Conservation (phyloP, 2,888 invertebrate species). For the Galerucella nymphaeae region DNA sequence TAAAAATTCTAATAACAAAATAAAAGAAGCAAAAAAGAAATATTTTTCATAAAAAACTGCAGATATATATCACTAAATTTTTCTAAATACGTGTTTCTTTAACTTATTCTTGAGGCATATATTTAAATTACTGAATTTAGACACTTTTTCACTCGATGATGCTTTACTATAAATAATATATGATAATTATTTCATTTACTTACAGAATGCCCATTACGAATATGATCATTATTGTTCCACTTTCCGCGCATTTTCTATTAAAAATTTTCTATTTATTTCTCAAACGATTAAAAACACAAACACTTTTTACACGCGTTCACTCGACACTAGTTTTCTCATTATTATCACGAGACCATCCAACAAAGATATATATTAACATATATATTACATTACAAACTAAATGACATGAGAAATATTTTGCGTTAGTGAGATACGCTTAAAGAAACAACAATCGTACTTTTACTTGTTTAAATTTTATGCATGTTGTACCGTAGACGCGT, state of each 20-base stretch:
- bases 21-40: too few relatives aligned
- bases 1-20: too few relatives aligned
- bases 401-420: slow-evolving; percentile 24
- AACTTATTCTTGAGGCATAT: too few relatives aligned
- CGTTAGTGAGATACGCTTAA: slow-evolving; percentile 5
- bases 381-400: slow-evolving; percentile 25
- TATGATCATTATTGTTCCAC: slow-evolving; percentile 39
- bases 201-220: slow-evolving; percentile 35
- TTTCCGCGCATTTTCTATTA: slow-evolving; percentile 40
- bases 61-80: too few relatives aligned
- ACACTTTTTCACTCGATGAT: too few relatives aligned
- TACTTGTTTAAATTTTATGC: slow-evolving; percentile 5
- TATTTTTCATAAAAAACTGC: too few relatives aligned
- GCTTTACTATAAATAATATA: neutral
- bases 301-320: slow-evolving; percentile 32
- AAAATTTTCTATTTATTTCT: slow-evolving; percentile 24
- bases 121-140: too few relatives aligned
- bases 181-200: slow-evolving; percentile 20
- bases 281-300: slow-evolving; percentile 3
- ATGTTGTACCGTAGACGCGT: slow-evolving; percentile 27
- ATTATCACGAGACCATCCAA: slow-evolving; percentile 20
- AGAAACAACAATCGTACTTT: slow-evolving; percentile 15
- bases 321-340: slow-evolving; percentile 27
- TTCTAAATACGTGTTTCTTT: too few relatives aligned
- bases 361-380: slow-evolving; percentile 34